Conservation (phyloP, 2,113 vertebrate species). For the Cephalopholis sonnerati region DNA sequence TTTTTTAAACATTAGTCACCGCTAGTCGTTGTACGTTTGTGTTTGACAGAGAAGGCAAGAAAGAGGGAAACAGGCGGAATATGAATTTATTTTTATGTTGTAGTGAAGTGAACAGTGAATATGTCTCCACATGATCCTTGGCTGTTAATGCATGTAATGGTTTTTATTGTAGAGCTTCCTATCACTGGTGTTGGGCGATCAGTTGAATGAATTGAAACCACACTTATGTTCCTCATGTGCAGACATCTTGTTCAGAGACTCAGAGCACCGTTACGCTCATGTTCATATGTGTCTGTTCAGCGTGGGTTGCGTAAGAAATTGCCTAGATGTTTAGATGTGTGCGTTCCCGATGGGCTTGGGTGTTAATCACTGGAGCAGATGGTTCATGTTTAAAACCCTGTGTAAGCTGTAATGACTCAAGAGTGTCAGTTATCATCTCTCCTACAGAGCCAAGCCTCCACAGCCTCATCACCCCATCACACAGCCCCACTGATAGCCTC, state of each 20-base stretch:
- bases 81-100: background rate
- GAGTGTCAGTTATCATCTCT: slow-evolving; percentile 70
- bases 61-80: background rate
- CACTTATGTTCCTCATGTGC: background rate
- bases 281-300: slow-evolving; percentile 7
- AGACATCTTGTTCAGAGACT: slow-evolving; percentile 2
- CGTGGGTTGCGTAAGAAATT: slow-evolving; percentile 51
- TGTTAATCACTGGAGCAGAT: slow-evolving; percentile 80
- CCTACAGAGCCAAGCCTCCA: slow-evolving; percentile 43
- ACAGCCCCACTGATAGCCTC: slow-evolving; percentile 28
- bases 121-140: background rate
- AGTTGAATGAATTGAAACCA: too few relatives aligned
- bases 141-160: background rate
- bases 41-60: background rate
- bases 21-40: background rate
- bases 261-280: background rate
- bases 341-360: slow-evolving; percentile 46
- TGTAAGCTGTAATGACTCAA: slow-evolving; percentile 78
- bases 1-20: slow-evolving; percentile 11
- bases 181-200: too few relatives aligned
- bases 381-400: slow-evolving; percentile 77
- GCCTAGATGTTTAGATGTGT: slow-evolving; percentile 46
- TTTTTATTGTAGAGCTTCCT: too few relatives aligned
- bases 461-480: slow-evolving; percentile 26
- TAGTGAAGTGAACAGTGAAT: background rate